Evolutionary conservation across 1,140 invertebrate species (phyloP).

Genomic region (Sweltsa coloradensis): DNA sequence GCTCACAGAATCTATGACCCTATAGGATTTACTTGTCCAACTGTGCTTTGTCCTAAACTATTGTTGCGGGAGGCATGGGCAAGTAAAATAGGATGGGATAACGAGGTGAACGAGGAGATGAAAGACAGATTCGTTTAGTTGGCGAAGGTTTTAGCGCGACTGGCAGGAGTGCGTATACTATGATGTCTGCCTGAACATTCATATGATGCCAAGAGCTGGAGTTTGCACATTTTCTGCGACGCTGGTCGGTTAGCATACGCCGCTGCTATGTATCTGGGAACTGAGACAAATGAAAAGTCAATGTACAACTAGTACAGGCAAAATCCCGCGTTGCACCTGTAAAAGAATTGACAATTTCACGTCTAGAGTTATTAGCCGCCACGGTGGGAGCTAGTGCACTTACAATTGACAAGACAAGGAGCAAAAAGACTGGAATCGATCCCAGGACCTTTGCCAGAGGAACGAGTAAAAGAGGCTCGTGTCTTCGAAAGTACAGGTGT

Average conservation of each 20-base stretch:
- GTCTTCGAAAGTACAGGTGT: slow-evolving; percentile 18
- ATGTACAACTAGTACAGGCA: slow-evolving; percentile 19
- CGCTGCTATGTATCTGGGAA: slow-evolving; percentile 20
- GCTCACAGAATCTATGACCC: slow-evolving; percentile 24
- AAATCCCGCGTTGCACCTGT: slow-evolving; percentile 26
- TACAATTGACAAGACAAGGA: slow-evolving; percentile 13
- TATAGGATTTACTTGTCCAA: slow-evolving; percentile 23
- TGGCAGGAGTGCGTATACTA: slow-evolving; percentile 18
- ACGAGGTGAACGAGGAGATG: slow-evolving; percentile 8
- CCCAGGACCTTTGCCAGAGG: slow-evolving; percentile 17
- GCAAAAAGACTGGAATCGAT: slow-evolving; percentile 17
- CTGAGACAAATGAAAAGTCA: slow-evolving; percentile 6
- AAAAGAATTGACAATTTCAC: slow-evolving; percentile 22
- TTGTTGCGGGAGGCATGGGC: slow-evolving; percentile 21
- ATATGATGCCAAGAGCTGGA: background rate
- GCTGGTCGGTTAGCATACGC: slow-evolving; percentile 24
- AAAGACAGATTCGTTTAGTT: slow-evolving; percentile 16
- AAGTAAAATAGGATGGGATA: slow-evolving; percentile 19
- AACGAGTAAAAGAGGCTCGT: slow-evolving; percentile 17
- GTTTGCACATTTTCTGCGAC: slow-evolving; percentile 26
- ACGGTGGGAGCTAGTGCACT: slow-evolving; percentile 22
- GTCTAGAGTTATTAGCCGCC: slow-evolving; percentile 26
- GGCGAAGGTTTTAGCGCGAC: slow-evolving; percentile 11
- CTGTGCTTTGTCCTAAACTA: slow-evolving; percentile 20
- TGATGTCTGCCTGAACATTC: slow-evolving; percentile 15